Evolutionary conservation across 1,140 invertebrate genomes (phyloP).

Genomic region (Halotydeus destructor): DNA sequence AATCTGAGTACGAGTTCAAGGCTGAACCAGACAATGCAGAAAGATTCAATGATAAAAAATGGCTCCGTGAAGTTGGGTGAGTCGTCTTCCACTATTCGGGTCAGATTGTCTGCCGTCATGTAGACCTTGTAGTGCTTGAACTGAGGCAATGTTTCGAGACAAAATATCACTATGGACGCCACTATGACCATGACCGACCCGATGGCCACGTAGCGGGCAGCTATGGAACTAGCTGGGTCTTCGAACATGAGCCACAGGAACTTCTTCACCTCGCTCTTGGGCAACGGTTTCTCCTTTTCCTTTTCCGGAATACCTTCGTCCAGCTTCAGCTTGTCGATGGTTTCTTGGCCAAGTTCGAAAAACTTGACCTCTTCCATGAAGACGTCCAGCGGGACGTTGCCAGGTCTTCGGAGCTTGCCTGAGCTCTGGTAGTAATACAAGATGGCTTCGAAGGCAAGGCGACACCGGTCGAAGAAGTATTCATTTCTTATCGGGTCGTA

Average conservation of each 20-base stretch:
- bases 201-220: conserved; percentile 92
- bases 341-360: conserved; percentile 90
- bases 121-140: conserved; percentile 98
- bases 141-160: conserved; percentile 95
- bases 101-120: conserved; percentile 83
- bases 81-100: conserved; percentile 83
- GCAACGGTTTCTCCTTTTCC: conserved; percentile 72
- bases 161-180: conserved; percentile 98
- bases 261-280: conserved; percentile 82
- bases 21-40: conserved; percentile 64
- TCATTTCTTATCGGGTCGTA: conserved; percentile 96
- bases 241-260: conserved; percentile 95
- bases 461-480: conserved; percentile 98
- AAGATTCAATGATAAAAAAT: conserved; percentile 86
- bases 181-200: conserved; percentile 98
- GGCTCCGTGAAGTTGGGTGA: conserved; percentile 88
- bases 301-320: conserved; percentile 31
- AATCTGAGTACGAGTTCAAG: conserved; percentile 96
- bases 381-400: conserved; percentile 92
- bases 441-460: conserved; percentile 93
- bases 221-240: conserved; percentile 97
- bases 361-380: conserved; percentile 98
- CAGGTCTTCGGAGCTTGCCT: conserved; percentile 78
- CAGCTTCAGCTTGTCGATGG: conserved; percentile 85
- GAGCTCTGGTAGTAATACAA: conserved; percentile 99